phyloP scores from a whole-genome alignment of 2,888 invertebrate species.

The Tenthredo livida region DNA sequence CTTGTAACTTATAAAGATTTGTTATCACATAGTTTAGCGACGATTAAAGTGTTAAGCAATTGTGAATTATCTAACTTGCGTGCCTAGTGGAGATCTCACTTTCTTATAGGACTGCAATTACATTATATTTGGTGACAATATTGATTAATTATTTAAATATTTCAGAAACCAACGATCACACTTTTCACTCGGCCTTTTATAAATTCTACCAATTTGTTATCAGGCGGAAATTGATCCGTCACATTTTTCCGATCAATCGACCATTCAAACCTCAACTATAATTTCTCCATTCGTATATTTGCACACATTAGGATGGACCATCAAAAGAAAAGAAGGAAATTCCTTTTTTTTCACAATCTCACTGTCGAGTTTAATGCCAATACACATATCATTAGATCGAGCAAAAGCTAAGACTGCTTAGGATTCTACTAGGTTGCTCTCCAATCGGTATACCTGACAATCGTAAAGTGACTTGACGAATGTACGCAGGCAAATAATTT shows the following conservation, averaged over 20 bases:
- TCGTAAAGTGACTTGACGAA: not conserved
- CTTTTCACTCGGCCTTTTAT: not conserved
- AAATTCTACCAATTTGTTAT: not conserved
- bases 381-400: not conserved
- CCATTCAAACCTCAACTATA: not conserved
- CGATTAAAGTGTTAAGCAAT: not conserved
- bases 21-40: not conserved
- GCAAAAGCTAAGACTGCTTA: not conserved
- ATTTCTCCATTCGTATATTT: not conserved
- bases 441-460: not conserved
- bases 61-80: conserved; percentile 31
- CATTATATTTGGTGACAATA: conserved; percentile 43
- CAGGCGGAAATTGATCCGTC: not conserved
- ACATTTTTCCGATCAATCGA: not conserved
- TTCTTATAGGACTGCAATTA: conserved; percentile 50
- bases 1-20: no score
- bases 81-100: conserved; percentile 30
- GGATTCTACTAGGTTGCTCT: not conserved
- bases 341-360: not conserved
- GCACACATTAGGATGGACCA: not conserved
- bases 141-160: conserved; percentile 38
- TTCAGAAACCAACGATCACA: conserved; percentile 51
- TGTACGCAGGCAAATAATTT: not conserved
- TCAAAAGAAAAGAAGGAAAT: not conserved
- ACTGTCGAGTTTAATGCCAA: not conserved